Evolutionary conservation across 2,113 vertebrate genomes (phyloP).

Genomic region (Catharus minimus): DNA sequence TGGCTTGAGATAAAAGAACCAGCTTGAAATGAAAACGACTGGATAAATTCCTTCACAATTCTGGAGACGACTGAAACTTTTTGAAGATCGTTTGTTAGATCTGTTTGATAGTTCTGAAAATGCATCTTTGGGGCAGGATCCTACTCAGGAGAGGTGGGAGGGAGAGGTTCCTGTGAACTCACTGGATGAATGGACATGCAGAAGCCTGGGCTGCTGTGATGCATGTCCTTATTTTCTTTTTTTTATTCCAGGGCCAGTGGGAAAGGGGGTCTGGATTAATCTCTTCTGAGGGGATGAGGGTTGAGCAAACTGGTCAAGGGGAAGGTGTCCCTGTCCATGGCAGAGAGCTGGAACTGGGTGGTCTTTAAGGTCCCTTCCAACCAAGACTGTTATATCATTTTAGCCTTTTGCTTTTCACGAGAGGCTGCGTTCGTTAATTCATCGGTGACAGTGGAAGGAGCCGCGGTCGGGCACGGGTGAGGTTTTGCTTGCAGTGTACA

Average conservation of each 20-base stretch:
- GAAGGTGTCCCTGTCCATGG: neutral
- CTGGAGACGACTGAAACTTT: neutral
- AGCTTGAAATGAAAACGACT: neutral
- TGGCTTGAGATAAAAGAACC: neutral
- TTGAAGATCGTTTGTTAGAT: neutral
- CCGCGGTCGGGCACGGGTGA: rapidly evolving
- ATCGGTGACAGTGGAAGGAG: neutral
- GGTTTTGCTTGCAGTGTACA: neutral
- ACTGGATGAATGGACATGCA: neutral
- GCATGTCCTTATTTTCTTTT: neutral
- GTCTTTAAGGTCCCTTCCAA: neutral
- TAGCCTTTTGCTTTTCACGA: neutral
- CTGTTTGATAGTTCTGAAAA: neutral
- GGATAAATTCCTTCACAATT: neutral
- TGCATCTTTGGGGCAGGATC: rapidly evolving
- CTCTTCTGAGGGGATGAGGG: neutral
- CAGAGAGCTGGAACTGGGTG: neutral
- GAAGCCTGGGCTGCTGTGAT: rapidly evolving
- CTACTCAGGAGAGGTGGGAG: neutral
- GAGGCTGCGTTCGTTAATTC: neutral
- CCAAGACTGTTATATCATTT: neutral
- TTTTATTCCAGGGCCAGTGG: neutral
- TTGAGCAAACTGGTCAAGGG: neutral
- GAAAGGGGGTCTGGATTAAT: neutral
- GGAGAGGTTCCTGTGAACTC: neutral